phyloP scores from a whole-genome alignment of 2,113 vertebrate genomes.

The Centropristis striata region DNA sequence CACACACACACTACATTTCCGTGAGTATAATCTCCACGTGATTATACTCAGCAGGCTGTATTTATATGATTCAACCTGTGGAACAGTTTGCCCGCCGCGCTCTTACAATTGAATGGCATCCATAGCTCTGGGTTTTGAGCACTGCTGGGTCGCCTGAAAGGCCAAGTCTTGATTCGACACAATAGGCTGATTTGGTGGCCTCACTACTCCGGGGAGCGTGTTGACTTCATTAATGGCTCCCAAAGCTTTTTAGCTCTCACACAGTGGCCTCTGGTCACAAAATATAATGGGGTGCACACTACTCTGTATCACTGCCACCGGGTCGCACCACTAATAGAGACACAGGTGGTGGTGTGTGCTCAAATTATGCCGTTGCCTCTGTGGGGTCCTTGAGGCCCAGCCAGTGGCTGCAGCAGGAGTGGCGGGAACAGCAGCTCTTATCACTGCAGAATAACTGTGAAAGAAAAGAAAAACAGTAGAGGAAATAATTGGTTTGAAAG shows the following conservation, averaged over 20 bases:
- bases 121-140: conserved; percentile 36
- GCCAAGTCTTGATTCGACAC: conserved; percentile 53
- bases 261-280: conserved; percentile 65
- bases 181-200: conserved; percentile 67
- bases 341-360: conserved; percentile 64
- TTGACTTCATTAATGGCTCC: conserved; percentile 74
- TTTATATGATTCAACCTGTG: conserved; percentile 14
- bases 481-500: conserved; percentile 77
- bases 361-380: conserved; percentile 64
- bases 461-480: conserved; percentile 44
- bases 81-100: conserved; percentile 24
- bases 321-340: conserved; percentile 67
- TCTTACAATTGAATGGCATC: conserved; percentile 37
- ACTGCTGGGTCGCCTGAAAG: conserved; percentile 51
- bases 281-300: conserved; percentile 65
- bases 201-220: conserved; percentile 36
- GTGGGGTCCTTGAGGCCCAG: conserved; percentile 59
- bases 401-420: conserved; percentile 28
- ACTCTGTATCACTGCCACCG: conserved; percentile 44
- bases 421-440: conserved; percentile 39
- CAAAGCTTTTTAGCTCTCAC: conserved; percentile 67
- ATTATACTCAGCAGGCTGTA: conserved; percentile 23
- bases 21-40: not conserved
- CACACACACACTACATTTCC: not conserved
- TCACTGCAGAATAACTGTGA: conserved; percentile 31